phyloP scores from a whole-genome alignment of 2,797 vertebrate species.

The Eupleurogrammus muticus region DNA sequence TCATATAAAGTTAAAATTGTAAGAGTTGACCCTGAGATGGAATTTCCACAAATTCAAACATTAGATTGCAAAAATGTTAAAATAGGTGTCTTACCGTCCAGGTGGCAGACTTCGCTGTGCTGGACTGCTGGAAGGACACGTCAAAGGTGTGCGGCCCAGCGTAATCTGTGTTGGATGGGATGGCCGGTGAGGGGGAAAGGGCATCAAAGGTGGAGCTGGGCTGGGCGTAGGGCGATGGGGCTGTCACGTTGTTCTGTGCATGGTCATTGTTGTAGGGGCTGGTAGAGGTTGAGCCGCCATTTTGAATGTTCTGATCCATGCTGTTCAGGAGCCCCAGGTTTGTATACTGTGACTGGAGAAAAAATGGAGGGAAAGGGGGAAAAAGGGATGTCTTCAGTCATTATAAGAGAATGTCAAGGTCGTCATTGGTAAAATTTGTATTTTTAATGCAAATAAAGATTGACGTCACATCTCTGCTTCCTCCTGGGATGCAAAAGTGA shows the following conservation, averaged over 20 bases:
- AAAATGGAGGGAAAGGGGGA: slow-evolving; percentile 5
- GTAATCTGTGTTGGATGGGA: slow-evolving; percentile 99
- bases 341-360: slow-evolving; percentile 90
- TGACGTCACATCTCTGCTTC: no score
- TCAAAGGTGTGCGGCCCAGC: slow-evolving; percentile 98
- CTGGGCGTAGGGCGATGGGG: slow-evolving; percentile 96
- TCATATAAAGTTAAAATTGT: not conserved
- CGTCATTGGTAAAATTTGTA: not conserved
- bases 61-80: not conserved
- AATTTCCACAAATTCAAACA: not conserved
- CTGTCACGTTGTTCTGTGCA: slow-evolving; percentile 93
- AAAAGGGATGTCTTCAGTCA: slow-evolving; percentile 32
- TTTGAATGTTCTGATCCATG: slow-evolving; percentile 99
- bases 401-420: slow-evolving; percentile 2
- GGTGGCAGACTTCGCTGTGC: slow-evolving; percentile 98
- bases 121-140: slow-evolving; percentile 99
- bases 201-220: slow-evolving; percentile 98
- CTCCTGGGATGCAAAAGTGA: no score
- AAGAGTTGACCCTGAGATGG: not conserved
- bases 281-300: slow-evolving; percentile 95
- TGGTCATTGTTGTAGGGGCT: slow-evolving; percentile 98
- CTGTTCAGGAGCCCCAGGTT: slow-evolving; percentile 98
- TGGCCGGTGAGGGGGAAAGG: slow-evolving; percentile 96
- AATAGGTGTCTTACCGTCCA: slow-evolving; percentile 92
- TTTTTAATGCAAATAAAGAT: not conserved